Evolutionary conservation across 2,113 vertebrate species (phyloP).

Genomic region (Gasterosteus aculeatus): DNA sequence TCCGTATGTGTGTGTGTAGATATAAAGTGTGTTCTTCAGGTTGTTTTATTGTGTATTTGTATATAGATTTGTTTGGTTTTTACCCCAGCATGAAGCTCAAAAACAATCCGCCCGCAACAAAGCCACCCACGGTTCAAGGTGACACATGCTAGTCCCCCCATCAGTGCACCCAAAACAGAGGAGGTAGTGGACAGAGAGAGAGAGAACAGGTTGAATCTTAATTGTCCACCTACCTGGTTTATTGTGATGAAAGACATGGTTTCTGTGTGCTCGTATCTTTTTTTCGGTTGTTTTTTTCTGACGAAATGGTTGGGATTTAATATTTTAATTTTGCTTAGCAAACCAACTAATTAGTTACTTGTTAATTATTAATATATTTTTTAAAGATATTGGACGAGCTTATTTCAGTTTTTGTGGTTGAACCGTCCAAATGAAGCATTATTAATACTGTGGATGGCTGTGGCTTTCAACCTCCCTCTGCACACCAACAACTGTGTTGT

Average conservation of each 20-base stretch:
- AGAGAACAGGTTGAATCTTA: constrained; percentile 22
- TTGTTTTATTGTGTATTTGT: constrained; percentile 39
- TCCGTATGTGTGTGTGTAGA: constrained; percentile 30
- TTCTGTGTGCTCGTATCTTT: no score
- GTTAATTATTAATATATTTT: background rate
- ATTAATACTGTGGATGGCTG: background rate
- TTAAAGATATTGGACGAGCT: no score
- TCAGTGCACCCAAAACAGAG: constrained; percentile 7
- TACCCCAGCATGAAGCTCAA: constrained; percentile 56
- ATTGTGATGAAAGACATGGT: constrained; percentile 22
- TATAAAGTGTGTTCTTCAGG: constrained; percentile 27
- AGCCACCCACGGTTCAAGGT: constrained; percentile 19
- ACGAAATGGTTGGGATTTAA: background rate
- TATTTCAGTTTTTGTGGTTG: background rate
- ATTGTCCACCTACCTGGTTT: constrained; percentile 32
- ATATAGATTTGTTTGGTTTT: constrained; percentile 37
- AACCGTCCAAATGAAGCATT: background rate
- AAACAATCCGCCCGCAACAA: constrained; percentile 41
- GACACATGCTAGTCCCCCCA: constrained; percentile 22
- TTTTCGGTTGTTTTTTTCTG: no score
- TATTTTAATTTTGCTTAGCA: background rate
- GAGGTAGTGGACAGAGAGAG: background rate
- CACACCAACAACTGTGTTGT: background rate
- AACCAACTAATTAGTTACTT: background rate
- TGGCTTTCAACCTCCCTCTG: background rate